Percentiles rank a stretch among this genome's conserved stretches.
These are phyloP conservation scores for Oceanodroma tethys DNA, from an alignment of 2,113 vertebrate species.

Conservation along the genomic window DNA sequence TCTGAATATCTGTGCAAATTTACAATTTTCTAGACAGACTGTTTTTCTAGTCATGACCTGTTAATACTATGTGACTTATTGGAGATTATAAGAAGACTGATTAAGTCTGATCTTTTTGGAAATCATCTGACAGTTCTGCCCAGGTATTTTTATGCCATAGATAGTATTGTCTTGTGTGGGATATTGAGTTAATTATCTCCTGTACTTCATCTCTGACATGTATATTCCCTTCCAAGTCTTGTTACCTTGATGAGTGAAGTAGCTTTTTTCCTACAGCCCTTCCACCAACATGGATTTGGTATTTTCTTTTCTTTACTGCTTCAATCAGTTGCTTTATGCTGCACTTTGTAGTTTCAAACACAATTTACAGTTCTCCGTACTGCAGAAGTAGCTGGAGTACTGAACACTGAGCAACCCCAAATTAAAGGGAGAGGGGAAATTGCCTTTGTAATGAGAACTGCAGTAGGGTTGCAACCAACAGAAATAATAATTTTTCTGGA, in stretches of 20 bases:
- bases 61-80: background rate
- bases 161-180: background rate
- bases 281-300: background rate
- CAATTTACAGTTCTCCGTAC: background rate
- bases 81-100: background rate
- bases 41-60: background rate
- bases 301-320: background rate
- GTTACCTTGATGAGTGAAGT: background rate
- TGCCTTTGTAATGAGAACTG: background rate
- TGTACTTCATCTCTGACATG: background rate
- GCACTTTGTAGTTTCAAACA: background rate
- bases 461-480: background rate
- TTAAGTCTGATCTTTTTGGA: background rate
- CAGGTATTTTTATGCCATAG: background rate
- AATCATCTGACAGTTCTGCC: background rate
- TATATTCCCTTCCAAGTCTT: background rate
- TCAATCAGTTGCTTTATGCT: slow-evolving; percentile 32
- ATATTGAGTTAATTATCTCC: background rate
- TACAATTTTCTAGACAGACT: background rate
- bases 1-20: background rate
- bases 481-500: background rate
- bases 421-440: slow-evolving; percentile 44
- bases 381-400: background rate
- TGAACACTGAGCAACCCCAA: background rate
- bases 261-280: background rate